Conservation (phyloP, 2,797 vertebrate genomes). For the Fundulus diaphanus region DNA sequence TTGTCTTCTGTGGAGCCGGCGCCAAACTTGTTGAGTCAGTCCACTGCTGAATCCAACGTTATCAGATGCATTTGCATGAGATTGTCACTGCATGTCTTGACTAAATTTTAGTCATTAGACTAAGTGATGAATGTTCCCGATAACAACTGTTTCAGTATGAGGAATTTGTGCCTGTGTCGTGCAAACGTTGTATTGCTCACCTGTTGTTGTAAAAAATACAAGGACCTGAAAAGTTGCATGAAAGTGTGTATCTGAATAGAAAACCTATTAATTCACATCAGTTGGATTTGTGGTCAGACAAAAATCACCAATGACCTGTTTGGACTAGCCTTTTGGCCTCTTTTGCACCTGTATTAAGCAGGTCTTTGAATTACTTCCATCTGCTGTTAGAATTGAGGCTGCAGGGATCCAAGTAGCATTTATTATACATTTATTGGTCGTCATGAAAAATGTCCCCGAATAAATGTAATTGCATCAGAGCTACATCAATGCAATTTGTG, state of each 20-base stretch:
- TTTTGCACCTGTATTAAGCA: not conserved
- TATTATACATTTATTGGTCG: not conserved
- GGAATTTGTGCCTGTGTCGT: not conserved
- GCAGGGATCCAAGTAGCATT: not conserved
- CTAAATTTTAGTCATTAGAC: not conserved
- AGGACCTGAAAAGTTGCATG: not conserved
- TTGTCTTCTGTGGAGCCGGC: not conserved
- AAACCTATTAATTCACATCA: not conserved
- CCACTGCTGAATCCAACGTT: not conserved
- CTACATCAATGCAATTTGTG: too few species aligned
- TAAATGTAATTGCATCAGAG: not conserved
- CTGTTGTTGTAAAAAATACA: not conserved
- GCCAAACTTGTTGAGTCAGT: conserved; percentile 3
- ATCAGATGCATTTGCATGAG: conserved; percentile 6
- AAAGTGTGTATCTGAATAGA: not conserved
- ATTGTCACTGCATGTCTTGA: not conserved
- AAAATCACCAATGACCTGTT: not conserved
- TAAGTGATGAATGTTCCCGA: not conserved
- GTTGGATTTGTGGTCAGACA: not conserved
- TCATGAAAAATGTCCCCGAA: not conserved
- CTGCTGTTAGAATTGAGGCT: not conserved
- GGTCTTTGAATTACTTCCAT: not conserved
- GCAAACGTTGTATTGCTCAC: not conserved
- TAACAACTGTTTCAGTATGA: not conserved
- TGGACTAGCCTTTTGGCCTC: not conserved